Conservation (phyloP, 2,113 vertebrate species). For the Glareola pratincola region DNA sequence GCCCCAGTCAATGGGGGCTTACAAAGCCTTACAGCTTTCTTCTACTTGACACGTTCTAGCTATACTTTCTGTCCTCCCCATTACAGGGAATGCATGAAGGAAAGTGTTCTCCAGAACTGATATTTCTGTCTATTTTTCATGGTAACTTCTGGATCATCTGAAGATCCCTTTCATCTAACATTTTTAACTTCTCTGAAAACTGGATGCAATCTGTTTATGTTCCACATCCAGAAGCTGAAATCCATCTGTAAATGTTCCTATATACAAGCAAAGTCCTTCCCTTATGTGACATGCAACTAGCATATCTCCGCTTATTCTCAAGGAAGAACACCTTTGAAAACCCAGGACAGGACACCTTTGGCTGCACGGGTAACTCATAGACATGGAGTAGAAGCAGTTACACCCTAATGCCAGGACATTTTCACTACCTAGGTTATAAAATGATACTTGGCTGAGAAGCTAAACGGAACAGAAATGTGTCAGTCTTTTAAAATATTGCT, state of each 20-base stretch:
- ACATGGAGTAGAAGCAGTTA: not conserved
- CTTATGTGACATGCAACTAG: fast-evolving
- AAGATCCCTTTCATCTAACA: not conserved
- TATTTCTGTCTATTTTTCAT: not conserved
- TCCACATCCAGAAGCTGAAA: not conserved
- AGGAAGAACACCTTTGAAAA: not conserved
- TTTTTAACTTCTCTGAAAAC: not conserved
- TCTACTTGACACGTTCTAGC: not conserved
- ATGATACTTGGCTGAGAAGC: not conserved
- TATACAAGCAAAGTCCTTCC: not conserved
- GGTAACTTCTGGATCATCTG: not conserved
- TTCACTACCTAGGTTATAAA: not conserved
- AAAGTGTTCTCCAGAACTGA: fast-evolving
- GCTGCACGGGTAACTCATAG: not conserved
- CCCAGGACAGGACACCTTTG: not conserved
- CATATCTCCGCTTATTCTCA: not conserved
- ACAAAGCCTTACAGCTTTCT: not conserved
- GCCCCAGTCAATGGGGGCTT: too few relatives aligned
- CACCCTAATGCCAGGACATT: not conserved
- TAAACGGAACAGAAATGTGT: not conserved
- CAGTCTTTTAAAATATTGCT: not conserved
- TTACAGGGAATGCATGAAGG: not conserved
- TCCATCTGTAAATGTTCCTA: not conserved
- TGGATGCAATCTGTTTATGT: not conserved
- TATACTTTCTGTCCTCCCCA: not conserved